These are phyloP conservation scores for Poeciliopsis retropinna DNA, from an alignment of 2,113 vertebrate species.

Conservation along the genomic window DNA sequence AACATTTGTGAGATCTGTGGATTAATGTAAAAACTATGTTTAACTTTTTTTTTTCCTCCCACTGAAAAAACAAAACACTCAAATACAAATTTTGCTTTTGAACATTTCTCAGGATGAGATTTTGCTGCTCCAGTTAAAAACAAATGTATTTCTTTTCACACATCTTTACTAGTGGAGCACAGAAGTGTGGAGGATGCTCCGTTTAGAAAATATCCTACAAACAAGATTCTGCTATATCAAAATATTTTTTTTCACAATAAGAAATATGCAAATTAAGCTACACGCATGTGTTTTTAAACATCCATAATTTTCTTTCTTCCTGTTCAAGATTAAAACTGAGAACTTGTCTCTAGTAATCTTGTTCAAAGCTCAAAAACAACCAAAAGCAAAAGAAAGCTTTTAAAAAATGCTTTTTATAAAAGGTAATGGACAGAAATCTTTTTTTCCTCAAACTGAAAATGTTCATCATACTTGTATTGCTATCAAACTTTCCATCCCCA, in stretches of 20 bases:
- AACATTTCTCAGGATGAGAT: background rate
- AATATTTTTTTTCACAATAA: background rate
- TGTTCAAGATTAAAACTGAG: background rate
- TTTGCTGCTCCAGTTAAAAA: background rate
- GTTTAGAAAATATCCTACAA: background rate
- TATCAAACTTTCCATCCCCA: background rate
- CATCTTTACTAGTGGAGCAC: background rate
- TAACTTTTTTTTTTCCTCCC: background rate
- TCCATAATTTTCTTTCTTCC: background rate
- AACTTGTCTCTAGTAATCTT: background rate
- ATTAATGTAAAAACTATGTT: too few species aligned
- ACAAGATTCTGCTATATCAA: background rate
- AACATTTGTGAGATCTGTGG: background rate
- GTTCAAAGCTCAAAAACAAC: background rate
- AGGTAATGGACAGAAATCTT: too few species aligned
- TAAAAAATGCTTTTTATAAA: background rate
- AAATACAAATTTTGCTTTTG: background rate
- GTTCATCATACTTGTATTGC: background rate
- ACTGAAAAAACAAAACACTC: background rate
- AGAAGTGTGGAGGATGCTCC: background rate
- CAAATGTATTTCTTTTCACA: background rate
- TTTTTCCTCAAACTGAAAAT: slow-evolving; percentile 3
- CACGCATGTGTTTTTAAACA: background rate
- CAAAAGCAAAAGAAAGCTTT: background rate
- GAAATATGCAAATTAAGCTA: background rate